phyloP scores from a whole-genome alignment of 2,888 invertebrate species.

The Pimpla rufipes region DNA sequence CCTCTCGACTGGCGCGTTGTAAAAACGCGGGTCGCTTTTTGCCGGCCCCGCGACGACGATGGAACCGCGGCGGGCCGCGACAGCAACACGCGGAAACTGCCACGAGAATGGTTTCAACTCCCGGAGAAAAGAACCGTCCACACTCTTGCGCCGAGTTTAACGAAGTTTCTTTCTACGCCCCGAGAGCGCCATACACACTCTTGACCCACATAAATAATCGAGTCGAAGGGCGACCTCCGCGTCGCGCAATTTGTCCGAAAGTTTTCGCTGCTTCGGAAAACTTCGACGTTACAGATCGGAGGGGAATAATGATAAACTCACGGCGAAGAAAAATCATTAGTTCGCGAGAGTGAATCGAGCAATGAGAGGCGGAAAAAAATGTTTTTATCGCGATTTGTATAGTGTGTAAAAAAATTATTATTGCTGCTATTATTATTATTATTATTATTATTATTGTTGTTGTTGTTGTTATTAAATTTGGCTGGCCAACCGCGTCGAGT shows the following conservation, averaged over 20 bases:
- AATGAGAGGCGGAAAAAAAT: too few species aligned
- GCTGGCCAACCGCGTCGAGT: too few species aligned
- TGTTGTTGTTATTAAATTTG: too few species aligned
- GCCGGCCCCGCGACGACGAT: background rate
- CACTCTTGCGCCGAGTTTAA: slow-evolving; percentile 7
- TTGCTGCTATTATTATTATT: too few species aligned
- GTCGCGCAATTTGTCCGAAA: background rate
- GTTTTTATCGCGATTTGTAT: too few species aligned
- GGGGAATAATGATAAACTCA: background rate
- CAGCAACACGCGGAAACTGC: background rate
- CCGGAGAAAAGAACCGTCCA: background rate
- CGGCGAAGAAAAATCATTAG: background rate
- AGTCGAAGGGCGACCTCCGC: background rate
- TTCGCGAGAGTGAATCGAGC: background rate
- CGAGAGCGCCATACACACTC: background rate
- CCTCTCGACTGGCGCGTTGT: background rate
- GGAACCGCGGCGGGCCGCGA: too few species aligned
- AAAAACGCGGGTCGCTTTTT: background rate
- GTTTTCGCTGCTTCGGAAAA: background rate
- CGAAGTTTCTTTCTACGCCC: background rate
- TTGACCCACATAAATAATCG: slow-evolving; percentile 7
- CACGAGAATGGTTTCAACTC: background rate
- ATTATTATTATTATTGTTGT: too few species aligned
- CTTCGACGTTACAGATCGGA: background rate
- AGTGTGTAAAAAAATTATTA: too few species aligned